phyloP scores from a whole-genome alignment of 2,113 vertebrate genomes.

The Euleptes europaea region DNA sequence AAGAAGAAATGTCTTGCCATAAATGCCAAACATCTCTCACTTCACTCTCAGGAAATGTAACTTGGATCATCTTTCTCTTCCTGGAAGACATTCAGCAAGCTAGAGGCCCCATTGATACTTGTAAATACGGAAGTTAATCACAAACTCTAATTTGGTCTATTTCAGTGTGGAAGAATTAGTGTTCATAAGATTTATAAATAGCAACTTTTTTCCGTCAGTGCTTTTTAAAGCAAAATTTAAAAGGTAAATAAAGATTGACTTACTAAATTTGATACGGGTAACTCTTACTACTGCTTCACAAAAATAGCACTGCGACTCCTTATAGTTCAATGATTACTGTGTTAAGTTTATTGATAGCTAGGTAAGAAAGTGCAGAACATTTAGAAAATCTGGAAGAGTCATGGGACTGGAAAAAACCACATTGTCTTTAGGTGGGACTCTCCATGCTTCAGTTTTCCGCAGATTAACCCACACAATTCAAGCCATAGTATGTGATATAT shows the following conservation, averaged over 20 bases:
- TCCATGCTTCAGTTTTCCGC: too few relatives aligned
- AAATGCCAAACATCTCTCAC: slow-evolving; percentile 89
- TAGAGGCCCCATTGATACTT: slow-evolving; percentile 80
- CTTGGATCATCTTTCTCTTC: slow-evolving; percentile 81
- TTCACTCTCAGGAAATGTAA: slow-evolving; percentile 88
- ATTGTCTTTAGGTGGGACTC: not conserved
- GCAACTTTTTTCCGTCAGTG: slow-evolving; percentile 73
- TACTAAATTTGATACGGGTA: slow-evolving; percentile 73
- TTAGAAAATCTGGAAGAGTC: slow-evolving; percentile 12
- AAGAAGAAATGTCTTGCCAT: slow-evolving; percentile 78
- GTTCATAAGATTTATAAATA: slow-evolving; percentile 76
- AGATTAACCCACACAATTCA: not conserved
- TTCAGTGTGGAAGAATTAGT: slow-evolving; percentile 78
- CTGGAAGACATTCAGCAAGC: slow-evolving; percentile 84
- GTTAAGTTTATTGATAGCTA: slow-evolving; percentile 62
- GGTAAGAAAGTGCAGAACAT: slow-evolving; percentile 29
- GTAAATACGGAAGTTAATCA: slow-evolving; percentile 84
- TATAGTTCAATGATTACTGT: slow-evolving; percentile 57
- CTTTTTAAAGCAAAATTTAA: slow-evolving; percentile 71
- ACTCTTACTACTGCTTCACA: slow-evolving; percentile 58
- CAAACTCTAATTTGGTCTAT: slow-evolving; percentile 73
- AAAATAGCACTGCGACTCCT: slow-evolving; percentile 70
- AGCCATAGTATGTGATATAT: not conserved
- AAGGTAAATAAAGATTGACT: slow-evolving; percentile 75
- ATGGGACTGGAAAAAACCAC: not conserved